A percentile compares a stretch with the other conserved stretches of the same genome.
Evolutionary conservation across 2,888 invertebrate genomes (phyloP).

Genomic region (Tiphia femorata): DNA sequence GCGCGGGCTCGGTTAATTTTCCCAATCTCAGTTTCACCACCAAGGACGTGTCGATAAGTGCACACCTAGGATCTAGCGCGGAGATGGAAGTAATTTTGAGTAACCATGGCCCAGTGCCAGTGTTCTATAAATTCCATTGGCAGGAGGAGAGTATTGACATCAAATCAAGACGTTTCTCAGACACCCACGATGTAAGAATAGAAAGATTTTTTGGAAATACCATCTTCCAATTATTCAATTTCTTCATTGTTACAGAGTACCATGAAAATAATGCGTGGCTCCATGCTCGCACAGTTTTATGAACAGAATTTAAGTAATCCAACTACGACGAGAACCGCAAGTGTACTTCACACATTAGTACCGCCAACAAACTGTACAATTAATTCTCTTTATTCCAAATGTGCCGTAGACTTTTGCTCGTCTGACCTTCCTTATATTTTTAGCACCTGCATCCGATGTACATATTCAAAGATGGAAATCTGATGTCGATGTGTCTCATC

Average conservation of each 20-base stretch:
- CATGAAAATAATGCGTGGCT: no score
- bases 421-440: not conserved
- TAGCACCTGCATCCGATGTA: constrained; percentile 22
- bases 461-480: not conserved
- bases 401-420: no score
- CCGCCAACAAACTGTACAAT: constrained; percentile 9
- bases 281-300: no score
- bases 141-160: constrained; percentile 31
- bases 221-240: no score
- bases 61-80: constrained; percentile 70
- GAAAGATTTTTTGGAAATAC: no score
- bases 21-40: constrained; percentile 76
- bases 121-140: constrained; percentile 68
- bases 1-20: constrained; percentile 77
- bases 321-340: no score
- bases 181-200: no score
- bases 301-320: no score
- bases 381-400: not conserved
- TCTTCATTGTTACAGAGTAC: no score
- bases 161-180: no score
- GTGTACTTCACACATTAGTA: no score
- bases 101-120: constrained; percentile 72
- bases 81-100: constrained; percentile 69
- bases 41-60: constrained; percentile 74
- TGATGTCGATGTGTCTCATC: no score